These are phyloP conservation scores for Desoria tigrina DNA, from an alignment of 2,888 invertebrate species.

Conservation along the genomic window DNA sequence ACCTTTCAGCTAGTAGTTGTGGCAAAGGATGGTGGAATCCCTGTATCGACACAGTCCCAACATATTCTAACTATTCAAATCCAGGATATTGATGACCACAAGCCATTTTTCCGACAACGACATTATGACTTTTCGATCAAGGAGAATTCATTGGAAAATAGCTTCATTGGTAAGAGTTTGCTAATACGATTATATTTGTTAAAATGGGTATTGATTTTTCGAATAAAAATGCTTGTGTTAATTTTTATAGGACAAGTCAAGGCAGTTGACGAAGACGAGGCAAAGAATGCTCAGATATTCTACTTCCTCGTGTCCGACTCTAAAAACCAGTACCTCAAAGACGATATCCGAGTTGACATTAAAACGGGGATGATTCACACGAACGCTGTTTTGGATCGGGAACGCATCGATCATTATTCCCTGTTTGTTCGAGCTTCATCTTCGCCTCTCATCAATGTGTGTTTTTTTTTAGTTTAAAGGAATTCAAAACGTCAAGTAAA, in stretches of 20 bases:
- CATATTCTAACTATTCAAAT: slow-evolving; percentile 55
- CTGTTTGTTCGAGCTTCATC: slow-evolving; percentile 81
- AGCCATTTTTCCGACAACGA: slow-evolving; percentile 52
- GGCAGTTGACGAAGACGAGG: slow-evolving; percentile 75
- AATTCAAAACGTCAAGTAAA: neutral
- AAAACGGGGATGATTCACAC: slow-evolving; percentile 77
- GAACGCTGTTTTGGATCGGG: slow-evolving; percentile 78
- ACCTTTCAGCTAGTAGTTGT: slow-evolving; percentile 54
- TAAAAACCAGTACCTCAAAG: slow-evolving; percentile 60
- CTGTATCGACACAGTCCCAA: slow-evolving; percentile 55
- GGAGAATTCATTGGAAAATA: slow-evolving; percentile 49
- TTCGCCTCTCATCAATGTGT: slow-evolving; percentile 62
- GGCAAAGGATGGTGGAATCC: slow-evolving; percentile 55
- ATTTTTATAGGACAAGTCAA: slow-evolving; percentile 68
- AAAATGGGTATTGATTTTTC: too few species aligned
- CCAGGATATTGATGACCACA: slow-evolving; percentile 55
- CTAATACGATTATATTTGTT: neutral
- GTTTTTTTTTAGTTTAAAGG: slow-evolving; percentile 12
- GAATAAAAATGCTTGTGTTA: too few species aligned
- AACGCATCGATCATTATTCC: slow-evolving; percentile 71
- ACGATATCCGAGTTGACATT: slow-evolving; percentile 73
- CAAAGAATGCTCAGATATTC: slow-evolving; percentile 77
- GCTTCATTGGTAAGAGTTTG: slow-evolving; percentile 46
- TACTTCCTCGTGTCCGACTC: slow-evolving; percentile 72
- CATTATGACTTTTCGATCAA: slow-evolving; percentile 47